Base-by-base conservation (phyloP, 1,140 invertebrate genomes). In the Asbolus verrucosus region DNA sequence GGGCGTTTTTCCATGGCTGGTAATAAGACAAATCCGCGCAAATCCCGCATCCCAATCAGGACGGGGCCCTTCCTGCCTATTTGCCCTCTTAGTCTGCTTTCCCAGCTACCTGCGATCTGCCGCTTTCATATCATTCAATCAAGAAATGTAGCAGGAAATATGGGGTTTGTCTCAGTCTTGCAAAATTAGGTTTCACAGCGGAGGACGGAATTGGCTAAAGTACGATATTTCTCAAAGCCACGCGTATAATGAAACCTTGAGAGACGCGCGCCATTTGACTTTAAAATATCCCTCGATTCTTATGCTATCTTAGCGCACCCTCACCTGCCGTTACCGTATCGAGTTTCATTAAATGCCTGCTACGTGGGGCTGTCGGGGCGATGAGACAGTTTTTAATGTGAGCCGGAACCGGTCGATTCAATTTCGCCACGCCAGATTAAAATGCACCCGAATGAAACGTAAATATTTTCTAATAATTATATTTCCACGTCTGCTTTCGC, bases 131-230 rank as follows among this genome's bases (percentile, higher is more conserved):
- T 74, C 75, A 76, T 76, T 76, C 75, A 76, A 76, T 76, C 75
- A 76, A 74, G 75, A 67, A 76, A 74, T 74, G 75, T 74, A 74
- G 73, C 72, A 70, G 75, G 73, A 76, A 75, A 75, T 74, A 75
- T 75, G 72, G 74, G 73, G 75, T 76, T 76, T 76, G 75, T 76
- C 73, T 76, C 73, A 74, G 75, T 69, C 65, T 71, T 65, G 61
- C 65, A 65, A 76, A 76, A 76, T 76, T 76, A 74, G 75, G 72
- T 76, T 76, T 70, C 68, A 69, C 69, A 46, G 67, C 70, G 63
- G 67, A 62, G 68, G 72, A 70, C 61, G 67, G 67, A 75, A 75
- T 75, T 75, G 74, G 69, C 72, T 73, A 72, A 72, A 75, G 74
- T 72, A 66, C 69, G 72, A 75, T 75, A 75, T 75, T 75, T 75